A percentile compares a stretch with the other conserved stretches of the same genome.
phyloP scores from a whole-genome alignment of 2,113 vertebrate genomes.

The Hemiprocne comata region DNA sequence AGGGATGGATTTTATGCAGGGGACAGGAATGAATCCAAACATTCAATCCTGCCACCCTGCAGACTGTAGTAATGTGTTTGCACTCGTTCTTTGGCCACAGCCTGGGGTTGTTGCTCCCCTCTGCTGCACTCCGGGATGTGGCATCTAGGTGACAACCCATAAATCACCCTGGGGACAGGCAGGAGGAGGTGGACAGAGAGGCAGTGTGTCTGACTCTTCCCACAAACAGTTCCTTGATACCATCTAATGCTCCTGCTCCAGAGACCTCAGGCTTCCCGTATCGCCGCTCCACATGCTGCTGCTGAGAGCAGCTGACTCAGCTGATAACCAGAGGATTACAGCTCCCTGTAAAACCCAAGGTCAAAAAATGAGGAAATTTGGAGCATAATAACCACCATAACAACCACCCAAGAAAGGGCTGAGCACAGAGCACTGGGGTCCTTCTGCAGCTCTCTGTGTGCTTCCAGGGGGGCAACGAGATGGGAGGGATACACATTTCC shows the following conservation, averaged over 20 bases:
- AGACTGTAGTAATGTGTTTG: neutral
- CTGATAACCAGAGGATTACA: accelerated
- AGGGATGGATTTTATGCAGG: neutral
- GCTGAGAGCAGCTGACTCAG: neutral
- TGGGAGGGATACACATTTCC: accelerated
- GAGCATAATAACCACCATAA: neutral
- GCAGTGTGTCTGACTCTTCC: neutral
- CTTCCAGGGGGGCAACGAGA: neutral
- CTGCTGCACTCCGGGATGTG: neutral
- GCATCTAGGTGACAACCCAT: neutral
- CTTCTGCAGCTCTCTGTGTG: accelerated
- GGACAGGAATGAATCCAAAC: neutral
- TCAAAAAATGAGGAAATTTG: neutral
- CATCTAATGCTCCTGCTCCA: neutral
- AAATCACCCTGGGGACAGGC: neutral
- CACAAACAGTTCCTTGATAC: neutral
- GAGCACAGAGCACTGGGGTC: accelerated
- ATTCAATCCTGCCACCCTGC: neutral
- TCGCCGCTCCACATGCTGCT: neutral
- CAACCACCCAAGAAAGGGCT: neutral
- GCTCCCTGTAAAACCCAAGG: neutral
- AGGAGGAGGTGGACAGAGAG: neutral
- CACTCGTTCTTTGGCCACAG: neutral
- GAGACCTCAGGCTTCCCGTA: neutral
- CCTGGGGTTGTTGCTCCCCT: neutral